Conservation (phyloP, 2,888 invertebrate species). For the Xanthorhoe designata region DNA sequence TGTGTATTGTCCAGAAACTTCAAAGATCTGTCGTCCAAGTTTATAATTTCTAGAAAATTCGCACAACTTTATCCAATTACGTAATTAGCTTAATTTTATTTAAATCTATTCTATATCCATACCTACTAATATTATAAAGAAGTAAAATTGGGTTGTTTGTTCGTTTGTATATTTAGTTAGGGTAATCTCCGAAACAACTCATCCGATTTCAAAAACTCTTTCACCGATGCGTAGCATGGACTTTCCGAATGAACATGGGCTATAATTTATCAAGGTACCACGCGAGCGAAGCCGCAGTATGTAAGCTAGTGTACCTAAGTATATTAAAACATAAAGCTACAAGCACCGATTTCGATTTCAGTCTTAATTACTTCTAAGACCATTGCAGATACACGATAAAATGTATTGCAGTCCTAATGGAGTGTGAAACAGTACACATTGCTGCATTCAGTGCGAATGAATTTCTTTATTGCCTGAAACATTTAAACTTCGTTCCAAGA, state of each 20-base stretch:
- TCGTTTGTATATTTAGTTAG: too few species aligned
- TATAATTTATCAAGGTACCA: too few species aligned
- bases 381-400: constrained; percentile 15
- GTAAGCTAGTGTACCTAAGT: too few species aligned
- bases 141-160: too few species aligned
- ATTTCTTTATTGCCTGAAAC: constrained; percentile 8
- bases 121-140: too few species aligned
- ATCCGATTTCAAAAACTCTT: too few species aligned
- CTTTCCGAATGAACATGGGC: too few species aligned
- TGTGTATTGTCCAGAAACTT: background rate
- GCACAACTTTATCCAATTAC: constrained; percentile 3
- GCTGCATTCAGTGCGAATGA: background rate
- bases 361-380: constrained; percentile 19
- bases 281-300: too few species aligned
- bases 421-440: background rate
- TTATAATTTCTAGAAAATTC: constrained; percentile 10
- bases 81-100: background rate
- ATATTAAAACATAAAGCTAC: background rate
- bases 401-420: constrained; percentile 13
- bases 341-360: background rate
- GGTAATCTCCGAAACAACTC: too few species aligned
- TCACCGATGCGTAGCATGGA: too few species aligned
- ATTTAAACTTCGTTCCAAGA: background rate
- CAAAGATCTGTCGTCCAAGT: background rate
- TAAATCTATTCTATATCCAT: too few species aligned